phyloP scores from a whole-genome alignment of 1,140 invertebrate species.

The Bombus pascuorum region DNA sequence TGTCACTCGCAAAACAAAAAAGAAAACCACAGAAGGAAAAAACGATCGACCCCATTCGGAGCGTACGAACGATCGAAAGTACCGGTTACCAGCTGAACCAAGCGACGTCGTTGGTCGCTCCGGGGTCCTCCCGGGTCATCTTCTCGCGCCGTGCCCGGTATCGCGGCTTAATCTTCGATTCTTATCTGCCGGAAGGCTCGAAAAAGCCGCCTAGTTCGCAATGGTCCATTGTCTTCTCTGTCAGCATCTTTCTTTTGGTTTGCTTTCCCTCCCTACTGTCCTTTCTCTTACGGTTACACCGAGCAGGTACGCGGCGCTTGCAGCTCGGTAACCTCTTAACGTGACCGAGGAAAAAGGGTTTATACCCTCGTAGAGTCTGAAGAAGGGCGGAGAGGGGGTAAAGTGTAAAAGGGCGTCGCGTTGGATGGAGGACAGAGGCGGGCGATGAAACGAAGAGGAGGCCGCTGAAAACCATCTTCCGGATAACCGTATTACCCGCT shows the following conservation, averaged over 20 bases:
- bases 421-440: neutral
- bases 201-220: constrained; percentile 8
- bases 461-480: constrained; percentile 68
- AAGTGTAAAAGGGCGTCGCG: constrained; percentile 57
- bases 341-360: constrained; percentile 53
- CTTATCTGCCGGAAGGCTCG: constrained; percentile 40
- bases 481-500: constrained; percentile 78
- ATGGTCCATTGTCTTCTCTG: constrained; percentile 52
- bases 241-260: constrained; percentile 34
- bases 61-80: neutral
- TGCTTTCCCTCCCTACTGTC: neutral
- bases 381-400: neutral
- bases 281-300: constrained; percentile 4
- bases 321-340: constrained; percentile 37
- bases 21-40: neutral
- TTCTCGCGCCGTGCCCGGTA: neutral
- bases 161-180: constrained; percentile 55
- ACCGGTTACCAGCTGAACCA: neutral
- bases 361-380: constrained; percentile 6
- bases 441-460: constrained; percentile 58
- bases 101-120: neutral
- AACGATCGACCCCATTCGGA: neutral
- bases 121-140: neutral
- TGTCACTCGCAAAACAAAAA: neutral
- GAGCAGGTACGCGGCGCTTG: neutral